Conservation (phyloP, 2,113 vertebrate species). For the Proteles cristata region DNA sequence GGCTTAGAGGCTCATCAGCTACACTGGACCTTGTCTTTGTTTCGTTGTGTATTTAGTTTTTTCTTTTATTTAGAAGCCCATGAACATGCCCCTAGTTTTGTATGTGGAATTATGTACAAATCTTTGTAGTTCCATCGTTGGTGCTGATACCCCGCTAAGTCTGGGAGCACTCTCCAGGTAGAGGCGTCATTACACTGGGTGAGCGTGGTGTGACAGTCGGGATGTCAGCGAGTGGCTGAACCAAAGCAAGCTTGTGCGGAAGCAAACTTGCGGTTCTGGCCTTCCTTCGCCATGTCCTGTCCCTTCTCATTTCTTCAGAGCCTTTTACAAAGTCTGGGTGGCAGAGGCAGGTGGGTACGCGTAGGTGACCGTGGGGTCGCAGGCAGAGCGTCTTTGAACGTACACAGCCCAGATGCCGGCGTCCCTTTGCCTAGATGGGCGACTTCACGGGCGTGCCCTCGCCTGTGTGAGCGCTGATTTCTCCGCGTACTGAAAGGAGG, state of each 20-base stretch:
- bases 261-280: neutral
- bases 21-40: neutral
- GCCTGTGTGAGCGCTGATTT: neutral
- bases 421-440: neutral
- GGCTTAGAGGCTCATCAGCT: neutral
- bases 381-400: slow-evolving; percentile 12
- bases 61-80: neutral
- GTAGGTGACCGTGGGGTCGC: neutral
- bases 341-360: no score
- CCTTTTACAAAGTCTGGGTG: neutral
- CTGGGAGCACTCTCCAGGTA: slow-evolving; percentile 1
- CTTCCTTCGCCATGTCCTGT: neutral
- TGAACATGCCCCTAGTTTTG: neutral
- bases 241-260: neutral
- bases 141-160: neutral
- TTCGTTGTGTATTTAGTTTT: neutral
- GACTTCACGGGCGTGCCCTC: neutral
- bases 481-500: neutral
- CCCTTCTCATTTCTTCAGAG: neutral
- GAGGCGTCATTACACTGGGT: neutral
- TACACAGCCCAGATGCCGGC: neutral
- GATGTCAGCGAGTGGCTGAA: neutral
- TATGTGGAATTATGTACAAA: neutral
- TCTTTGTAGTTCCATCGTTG: neutral
- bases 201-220: neutral